Evolutionary conservation across 2,797 vertebrate species (phyloP).

Genomic region (Ptychadena robeensis): DNA sequence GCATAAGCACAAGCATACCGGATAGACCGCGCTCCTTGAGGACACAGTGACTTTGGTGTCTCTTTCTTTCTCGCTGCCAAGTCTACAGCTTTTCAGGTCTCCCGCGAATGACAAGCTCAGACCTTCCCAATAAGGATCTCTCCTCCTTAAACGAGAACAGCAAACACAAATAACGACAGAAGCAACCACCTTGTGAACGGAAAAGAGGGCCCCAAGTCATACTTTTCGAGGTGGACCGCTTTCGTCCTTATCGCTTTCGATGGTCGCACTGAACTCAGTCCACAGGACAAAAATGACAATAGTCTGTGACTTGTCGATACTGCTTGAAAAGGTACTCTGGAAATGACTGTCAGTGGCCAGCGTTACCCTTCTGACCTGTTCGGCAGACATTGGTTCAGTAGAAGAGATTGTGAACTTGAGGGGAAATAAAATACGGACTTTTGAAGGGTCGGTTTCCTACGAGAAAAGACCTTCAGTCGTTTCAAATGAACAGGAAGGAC

Average conservation of each 20-base stretch:
- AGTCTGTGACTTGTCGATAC: slow-evolving; percentile 83
- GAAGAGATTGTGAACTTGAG: slow-evolving; percentile 80
- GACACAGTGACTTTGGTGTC: slow-evolving; percentile 89
- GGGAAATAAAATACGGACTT: slow-evolving; percentile 84
- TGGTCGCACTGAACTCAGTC: slow-evolving; percentile 84
- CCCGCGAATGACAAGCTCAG: slow-evolving; percentile 78
- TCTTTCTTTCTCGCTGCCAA: slow-evolving; percentile 93
- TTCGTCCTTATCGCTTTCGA: slow-evolving; percentile 88
- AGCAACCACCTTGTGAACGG: slow-evolving; percentile 79
- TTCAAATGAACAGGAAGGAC: slow-evolving; percentile 86
- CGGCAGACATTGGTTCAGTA: slow-evolving; percentile 80
- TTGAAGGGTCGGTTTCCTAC: slow-evolving; percentile 87
- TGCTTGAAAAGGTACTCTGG: slow-evolving; percentile 85
- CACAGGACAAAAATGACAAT: slow-evolving; percentile 85
- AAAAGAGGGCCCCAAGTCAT: slow-evolving; percentile 80
- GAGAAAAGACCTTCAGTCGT: slow-evolving; percentile 90
- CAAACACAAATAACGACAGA: slow-evolving; percentile 92
- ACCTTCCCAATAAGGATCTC: slow-evolving; percentile 80
- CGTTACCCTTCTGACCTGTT: slow-evolving; percentile 82
- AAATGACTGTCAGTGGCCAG: slow-evolving; percentile 71
- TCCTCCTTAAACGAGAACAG: slow-evolving; percentile 75
- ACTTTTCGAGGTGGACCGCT: slow-evolving; percentile 89
- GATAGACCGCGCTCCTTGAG: slow-evolving; percentile 87
- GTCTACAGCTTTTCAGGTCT: slow-evolving; percentile 83
- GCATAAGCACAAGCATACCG: slow-evolving; percentile 98